Evolutionary conservation across 1,140 invertebrate genomes (phyloP), one percentile per base, ranked within the genome.

Genomic region (Radopholus similis): DNA sequence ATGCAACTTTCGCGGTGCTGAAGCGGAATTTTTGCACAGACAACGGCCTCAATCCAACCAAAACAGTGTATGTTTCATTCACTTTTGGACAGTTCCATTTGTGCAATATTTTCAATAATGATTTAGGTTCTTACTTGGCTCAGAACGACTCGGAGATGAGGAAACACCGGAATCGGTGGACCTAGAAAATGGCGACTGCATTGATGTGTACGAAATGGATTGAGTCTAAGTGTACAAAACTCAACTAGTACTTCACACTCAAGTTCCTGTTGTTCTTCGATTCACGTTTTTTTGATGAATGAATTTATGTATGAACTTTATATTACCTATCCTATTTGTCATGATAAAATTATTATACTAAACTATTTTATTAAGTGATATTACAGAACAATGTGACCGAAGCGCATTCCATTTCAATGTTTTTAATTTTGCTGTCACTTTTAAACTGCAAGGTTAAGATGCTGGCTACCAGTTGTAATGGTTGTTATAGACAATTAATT

Each of bases 161-260:
- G 62, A 67, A 66, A 68, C 63, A 34, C 35, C 66, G n/a, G 35
- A 54, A 18, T 49, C 28, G 3, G 23, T 68, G 32, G 66, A 44
- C 8, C 18, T 68, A n/a, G 66, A 68, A 38, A 32, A 67, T 18
- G 66, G 55, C 18, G 66, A 68, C 53, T 68, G 66, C 40, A 68
- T 68, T 67, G 66, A 68, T 55, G 64, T 68, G 23, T 68, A 47
- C 23, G 0, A 64, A 32, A 37, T 59, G 57, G 34, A 59, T 5
- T 26, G 47, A 4, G 4, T 51, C 47, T 51, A 21, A 9, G 23
- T 4, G 47, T 9, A 26, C 23, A 26, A 51, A 26, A 28, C 47
- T n/a, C n/a, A n/a, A n/a, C n/a, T n/a, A n/a, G n/a, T n/a, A n/a
- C n/a, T n/a, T n/a, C n/a, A n/a, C n/a, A n/a, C n/a, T n/a, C n/a